Base-by-base conservation (phyloP, 2,113 vertebrate species). In the Halichoerus grypus region DNA sequence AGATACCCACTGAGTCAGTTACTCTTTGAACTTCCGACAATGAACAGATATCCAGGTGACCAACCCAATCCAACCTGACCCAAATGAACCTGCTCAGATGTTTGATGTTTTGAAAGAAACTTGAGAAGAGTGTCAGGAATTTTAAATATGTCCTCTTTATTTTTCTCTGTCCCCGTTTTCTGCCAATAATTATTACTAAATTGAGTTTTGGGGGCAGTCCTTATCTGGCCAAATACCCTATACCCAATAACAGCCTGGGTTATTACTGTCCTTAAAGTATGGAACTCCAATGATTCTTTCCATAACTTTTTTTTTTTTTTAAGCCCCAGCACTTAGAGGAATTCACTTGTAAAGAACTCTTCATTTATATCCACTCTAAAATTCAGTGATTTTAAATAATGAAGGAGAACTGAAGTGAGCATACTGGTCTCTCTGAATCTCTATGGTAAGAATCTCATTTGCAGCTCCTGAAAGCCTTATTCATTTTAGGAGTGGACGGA, bases 21-120 rank as follows among this genome's bases (percentile, higher is more conserved):
- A 67, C 36, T 86, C 36, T 89, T 87, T 94, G 88, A 95, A 96
- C 7, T 61, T 90, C 59, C 95, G 84, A 88, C 36, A 63, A 4
- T 36, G 69, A 95, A 36, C 42, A 74, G 67, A 42, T 49, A 53
- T 13, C 16, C 63, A 74, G 24, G 59, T 95, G 96, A 72, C 67
- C 72, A 83, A 63, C 4, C 26, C 46, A 86, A 90, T 69, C 36
- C 69, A 96, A 72, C 18, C 10, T 90, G 87, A 87, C 61, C 39
- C 61, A 81, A 28, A 1, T 6, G 10, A 95, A 86, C 39, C 5
- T 16, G 53, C 90, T 77, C 61, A 82, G 74, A 92, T 89, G 15
- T 77, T 61, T 91, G 24, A 14, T 55, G 0, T 92, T 97, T 88
- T 39, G 74, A 85, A 86, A 86, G 19, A 85, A 82, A 61, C 15